Conservation (phyloP, 2,888 invertebrate species). For the Sepioteuthis lessoniana region DNA sequence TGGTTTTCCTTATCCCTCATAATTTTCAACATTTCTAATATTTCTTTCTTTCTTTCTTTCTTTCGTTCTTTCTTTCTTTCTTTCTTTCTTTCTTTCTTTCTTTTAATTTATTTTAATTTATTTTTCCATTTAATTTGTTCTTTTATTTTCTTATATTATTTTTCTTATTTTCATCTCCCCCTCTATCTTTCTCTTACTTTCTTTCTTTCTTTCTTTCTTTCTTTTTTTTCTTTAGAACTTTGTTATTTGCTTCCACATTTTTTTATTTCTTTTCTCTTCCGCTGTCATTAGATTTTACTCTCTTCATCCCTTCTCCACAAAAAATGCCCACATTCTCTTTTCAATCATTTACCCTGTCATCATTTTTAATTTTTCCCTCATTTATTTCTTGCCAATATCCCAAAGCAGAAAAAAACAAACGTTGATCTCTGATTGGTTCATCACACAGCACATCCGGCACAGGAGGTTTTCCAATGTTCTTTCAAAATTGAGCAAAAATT, state of each 20-base stretch:
- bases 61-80: background rate
- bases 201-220: background rate
- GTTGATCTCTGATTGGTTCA: constrained; percentile 15
- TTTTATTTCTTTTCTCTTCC: background rate
- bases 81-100: no score
- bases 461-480: background rate
- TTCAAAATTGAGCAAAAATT: background rate
- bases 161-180: background rate
- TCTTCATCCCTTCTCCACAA: no score
- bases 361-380: background rate
- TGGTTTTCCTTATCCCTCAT: no score
- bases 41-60: no score
- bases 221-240: background rate
- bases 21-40: no score
- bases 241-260: background rate
- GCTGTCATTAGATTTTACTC: no score
- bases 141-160: background rate
- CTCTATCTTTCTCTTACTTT: background rate
- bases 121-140: no score
- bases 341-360: background rate
- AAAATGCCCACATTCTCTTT: no score
- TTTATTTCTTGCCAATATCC: background rate
- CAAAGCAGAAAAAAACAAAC: background rate
- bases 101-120: no score
- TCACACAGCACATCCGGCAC: background rate